These are phyloP conservation scores for Brachionichthys hirsutus DNA, from an alignment of 2,113 vertebrate species.

Conservation along the genomic window DNA sequence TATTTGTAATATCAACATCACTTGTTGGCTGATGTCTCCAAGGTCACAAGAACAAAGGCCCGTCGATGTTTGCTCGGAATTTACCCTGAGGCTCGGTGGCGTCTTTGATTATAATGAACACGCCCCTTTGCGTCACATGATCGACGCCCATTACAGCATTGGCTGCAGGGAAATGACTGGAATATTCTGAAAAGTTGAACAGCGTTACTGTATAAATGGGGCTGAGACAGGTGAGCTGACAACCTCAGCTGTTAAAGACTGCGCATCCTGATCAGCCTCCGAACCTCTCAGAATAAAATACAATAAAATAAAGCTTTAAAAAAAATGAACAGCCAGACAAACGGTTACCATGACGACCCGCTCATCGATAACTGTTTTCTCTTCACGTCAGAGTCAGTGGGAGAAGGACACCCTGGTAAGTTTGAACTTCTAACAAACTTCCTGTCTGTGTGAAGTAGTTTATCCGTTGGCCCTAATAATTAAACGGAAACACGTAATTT, in stretches of 20 bases:
- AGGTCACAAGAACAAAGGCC: too few species aligned
- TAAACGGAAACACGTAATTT: too few species aligned
- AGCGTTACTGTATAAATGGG: constrained; percentile 11
- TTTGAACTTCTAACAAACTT: background rate
- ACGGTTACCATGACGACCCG: constrained; percentile 83
- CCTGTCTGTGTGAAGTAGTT: background rate
- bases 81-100: too few species aligned
- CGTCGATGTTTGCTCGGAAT: too few species aligned
- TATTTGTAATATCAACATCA: too few species aligned
- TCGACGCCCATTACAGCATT: constrained; percentile 36
- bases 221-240: background rate
- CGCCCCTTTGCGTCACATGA: constrained; percentile 42
- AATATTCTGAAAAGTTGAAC: constrained; percentile 1
- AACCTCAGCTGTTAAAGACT: too few species aligned
- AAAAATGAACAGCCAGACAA: constrained; percentile 85
- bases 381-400: constrained; percentile 90
- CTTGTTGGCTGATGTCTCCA: too few species aligned
- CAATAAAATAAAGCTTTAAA: too few species aligned
- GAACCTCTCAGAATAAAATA: too few species aligned
- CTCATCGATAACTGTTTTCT: constrained; percentile 86
- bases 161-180: constrained; percentile 24
- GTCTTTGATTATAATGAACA: too few species aligned
- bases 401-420: constrained; percentile 85
- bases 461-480: fast-evolving
- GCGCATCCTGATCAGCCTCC: too few species aligned